Evolutionary conservation across 2,797 vertebrate genomes (phyloP).

Genomic region (Bucorvus abyssinicus): DNA sequence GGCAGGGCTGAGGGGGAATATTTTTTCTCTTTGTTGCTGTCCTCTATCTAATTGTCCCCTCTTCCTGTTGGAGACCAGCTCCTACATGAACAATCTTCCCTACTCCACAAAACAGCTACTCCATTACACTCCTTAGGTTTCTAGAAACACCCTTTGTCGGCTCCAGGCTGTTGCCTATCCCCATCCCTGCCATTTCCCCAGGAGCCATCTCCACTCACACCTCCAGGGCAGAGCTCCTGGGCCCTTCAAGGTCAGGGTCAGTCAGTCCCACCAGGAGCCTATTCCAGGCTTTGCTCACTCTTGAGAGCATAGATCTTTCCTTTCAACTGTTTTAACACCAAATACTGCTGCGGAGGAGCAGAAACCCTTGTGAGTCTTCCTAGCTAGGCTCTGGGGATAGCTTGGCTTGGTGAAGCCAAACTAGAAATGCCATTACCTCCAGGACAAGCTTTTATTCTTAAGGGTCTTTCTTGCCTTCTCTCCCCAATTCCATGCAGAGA

Average conservation of each 20-base stretch:
- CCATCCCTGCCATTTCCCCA: not conserved
- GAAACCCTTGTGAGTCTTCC: not conserved
- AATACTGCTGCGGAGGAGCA: not conserved
- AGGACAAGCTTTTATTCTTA: not conserved
- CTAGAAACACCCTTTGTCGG: not conserved
- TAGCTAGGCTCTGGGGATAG: not conserved
- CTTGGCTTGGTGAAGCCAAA: not conserved
- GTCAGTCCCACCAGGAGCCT: not conserved
- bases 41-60: not conserved
- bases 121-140: not conserved
- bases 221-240: not conserved
- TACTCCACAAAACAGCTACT: not conserved
- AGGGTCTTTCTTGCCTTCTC: not conserved
- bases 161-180: not conserved
- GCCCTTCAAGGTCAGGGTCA: not conserved
- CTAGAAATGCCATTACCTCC: not conserved
- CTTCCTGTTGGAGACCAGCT: not conserved
- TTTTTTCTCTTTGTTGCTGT: not conserved
- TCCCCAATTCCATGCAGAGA: slow-evolving; percentile 74
- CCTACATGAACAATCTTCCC: not conserved
- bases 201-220: not conserved
- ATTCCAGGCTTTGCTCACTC: not conserved
- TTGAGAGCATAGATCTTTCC: not conserved
- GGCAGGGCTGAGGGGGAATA: not conserved
- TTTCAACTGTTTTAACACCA: not conserved